A percentile compares a stretch with the other conserved stretches of the same genome.
These are phyloP conservation scores for Ailurus styani DNA, from an alignment of 2,113 vertebrate species.

Conservation along the genomic window DNA sequence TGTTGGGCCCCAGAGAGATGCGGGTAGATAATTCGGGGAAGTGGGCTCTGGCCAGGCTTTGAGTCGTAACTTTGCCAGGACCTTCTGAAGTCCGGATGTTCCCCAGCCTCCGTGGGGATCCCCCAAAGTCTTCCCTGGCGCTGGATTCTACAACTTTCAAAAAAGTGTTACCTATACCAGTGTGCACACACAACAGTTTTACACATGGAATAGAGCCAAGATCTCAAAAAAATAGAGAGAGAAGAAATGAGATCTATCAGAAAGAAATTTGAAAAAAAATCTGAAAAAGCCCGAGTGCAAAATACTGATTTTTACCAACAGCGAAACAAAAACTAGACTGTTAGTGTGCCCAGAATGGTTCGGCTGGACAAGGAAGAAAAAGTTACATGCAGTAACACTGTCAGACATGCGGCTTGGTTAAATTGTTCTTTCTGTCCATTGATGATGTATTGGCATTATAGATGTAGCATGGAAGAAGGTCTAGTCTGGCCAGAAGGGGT, in stretches of 20 bases:
- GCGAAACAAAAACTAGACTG: not conserved
- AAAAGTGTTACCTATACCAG: not conserved
- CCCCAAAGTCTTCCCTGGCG: not conserved
- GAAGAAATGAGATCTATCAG: not conserved
- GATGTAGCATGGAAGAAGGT: not conserved
- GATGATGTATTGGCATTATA: not conserved
- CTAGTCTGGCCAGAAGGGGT: too few relatives aligned
- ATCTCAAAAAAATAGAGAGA: not conserved
- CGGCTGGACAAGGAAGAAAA: not conserved
- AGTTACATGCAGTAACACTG: not conserved
- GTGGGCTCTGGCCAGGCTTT: not conserved
- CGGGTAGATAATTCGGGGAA: not conserved
- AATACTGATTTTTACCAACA: not conserved
- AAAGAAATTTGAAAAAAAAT: not conserved
- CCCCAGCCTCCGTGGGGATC: rapidly evolving
- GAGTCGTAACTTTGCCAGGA: not conserved
- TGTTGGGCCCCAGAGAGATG: rapidly evolving
- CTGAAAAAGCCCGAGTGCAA: not conserved
- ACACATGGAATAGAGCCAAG: not conserved
- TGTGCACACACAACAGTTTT: not conserved
- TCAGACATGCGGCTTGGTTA: not conserved
- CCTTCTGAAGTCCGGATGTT: not conserved
- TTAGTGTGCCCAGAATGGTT: not conserved
- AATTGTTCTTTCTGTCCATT: not conserved
- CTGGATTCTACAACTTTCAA: not conserved